Base-by-base conservation (phyloP, 2,113 vertebrate species). In the Rhea pennata region DNA sequence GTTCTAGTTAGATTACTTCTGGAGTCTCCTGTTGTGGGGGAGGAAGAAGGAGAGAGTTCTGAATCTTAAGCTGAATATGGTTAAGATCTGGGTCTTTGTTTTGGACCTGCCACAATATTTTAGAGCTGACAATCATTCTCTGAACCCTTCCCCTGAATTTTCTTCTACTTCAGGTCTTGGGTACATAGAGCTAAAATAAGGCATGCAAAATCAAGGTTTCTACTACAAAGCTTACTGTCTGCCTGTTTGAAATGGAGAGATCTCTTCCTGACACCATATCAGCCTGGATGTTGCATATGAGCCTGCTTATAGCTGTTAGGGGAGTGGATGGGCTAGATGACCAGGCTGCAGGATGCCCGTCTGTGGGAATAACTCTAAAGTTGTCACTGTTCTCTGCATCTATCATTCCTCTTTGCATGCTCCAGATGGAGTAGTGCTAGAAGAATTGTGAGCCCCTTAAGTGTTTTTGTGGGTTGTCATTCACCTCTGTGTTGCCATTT, bases 231-330 rank as follows among this genome's bases (percentile, higher is more conserved):
- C 33, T 27, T 26, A 8, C 10, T 23, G 64, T 33, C 8, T 21
- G 67, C 6, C 4, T 29, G 70, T 48, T 6, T 42, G 22, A 33
- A 33, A 51, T 1, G 24, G 39, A 42, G 53, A 56, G n/a, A 9
- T 62, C 7, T 82, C 22, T 64, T 48, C 59, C 40, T 12, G n/a
- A 39, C 42, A 12, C 23, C 0, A 0, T 1, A 2, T 9, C 14
- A 15, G 36, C 46, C n/a, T 40, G 69, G 79, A 7, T 0, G 1
- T 44, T 14, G 33, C 20, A 26, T 46, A 8, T n/a, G 58, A 12
- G n/a, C 24, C 42, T 31, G 10, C 40, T 20, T 4, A 4, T 39
- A 70, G 20, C 24, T 13, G 4, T 10, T 5, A 56, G 70, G 39
- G 58, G 15, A 53, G 33, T 33, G 17, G 48, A 1, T 7, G 7